Evolutionary conservation across 2,888 invertebrate genomes (phyloP), one percentile per base, ranked within the genome.

Genomic region (Platycnemis pennipes): DNA sequence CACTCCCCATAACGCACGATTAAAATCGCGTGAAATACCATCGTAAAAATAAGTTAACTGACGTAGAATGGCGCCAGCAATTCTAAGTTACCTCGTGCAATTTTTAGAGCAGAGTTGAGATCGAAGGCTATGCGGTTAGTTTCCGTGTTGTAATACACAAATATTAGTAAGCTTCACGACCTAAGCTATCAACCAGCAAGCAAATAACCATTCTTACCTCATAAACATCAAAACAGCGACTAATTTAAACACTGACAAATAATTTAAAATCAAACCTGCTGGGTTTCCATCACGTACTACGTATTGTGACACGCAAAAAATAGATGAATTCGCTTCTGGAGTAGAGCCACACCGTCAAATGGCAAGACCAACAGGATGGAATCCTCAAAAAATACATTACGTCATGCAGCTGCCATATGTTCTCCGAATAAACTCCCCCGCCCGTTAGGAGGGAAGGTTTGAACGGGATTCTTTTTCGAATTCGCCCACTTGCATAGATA

Each of bases 341-440:
- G n/a, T 26, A 26, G 42, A n/a, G 87, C 87, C 87, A 87, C 45
- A n/a, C 26, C 11, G 11, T 22, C 26, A n/a, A 87, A 22, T 22
- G 46, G 44, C 22, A 87, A 87, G 46, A 87, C 8, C 87, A 22
- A 44, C 87, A n/a, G 22, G 13, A 87, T 46, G 46, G n/a, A 87
- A 45, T 87, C 45, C 45, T 46, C 44, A 45, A 87, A 87, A 44
- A 87, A 87, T 13, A 87, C 45, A n/a, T 87, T 87, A 46, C 87
- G 87, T 87, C 87, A 87, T 87, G 31, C 87, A 26, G 45, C 87
- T 44, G 11, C 44, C 44, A 87, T 87, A 87, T 44, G 87, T 46
- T 87, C 87, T 87, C n/a, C 87, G 46, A 87, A 87, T 87, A 87
- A 87, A 87, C 37, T 46, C n/a, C 87, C 45, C 26, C 87, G 1